A percentile compares a stretch with the other conserved stretches of the same genome.
phyloP scores from a whole-genome alignment of 2,888 invertebrate genomes.

The Neria commutata region DNA sequence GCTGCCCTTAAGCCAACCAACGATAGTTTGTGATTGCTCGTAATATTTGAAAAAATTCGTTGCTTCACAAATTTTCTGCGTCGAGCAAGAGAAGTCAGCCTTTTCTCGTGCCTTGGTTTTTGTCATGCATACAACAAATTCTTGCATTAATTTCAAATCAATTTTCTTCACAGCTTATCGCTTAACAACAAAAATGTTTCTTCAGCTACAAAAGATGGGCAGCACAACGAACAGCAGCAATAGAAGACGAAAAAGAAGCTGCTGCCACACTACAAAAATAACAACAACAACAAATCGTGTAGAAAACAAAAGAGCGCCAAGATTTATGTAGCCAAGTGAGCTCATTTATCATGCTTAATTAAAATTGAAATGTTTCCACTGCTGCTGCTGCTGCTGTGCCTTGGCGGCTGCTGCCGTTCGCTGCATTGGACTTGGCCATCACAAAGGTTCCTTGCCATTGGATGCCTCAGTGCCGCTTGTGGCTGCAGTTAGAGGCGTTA shows the following conservation, averaged over 20 bases:
- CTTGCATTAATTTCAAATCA: constrained; percentile 61
- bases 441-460: neutral
- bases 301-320: constrained; percentile 18
- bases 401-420: neutral
- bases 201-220: constrained; percentile 11
- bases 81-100: too few species aligned
- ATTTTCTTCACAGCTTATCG: constrained; percentile 59
- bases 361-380: constrained; percentile 53
- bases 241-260: constrained; percentile 15
- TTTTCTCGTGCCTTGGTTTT: too few species aligned
- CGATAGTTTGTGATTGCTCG: too few species aligned
- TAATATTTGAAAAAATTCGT: too few species aligned
- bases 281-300: neutral
- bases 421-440: too few species aligned
- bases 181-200: constrained; percentile 29
- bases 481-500: constrained; percentile 16
- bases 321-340: constrained; percentile 56
- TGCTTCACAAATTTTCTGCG: too few species aligned
- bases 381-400: constrained; percentile 7
- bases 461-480: constrained; percentile 25
- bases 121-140: constrained; percentile 50
- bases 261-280: neutral
- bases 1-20: too few species aligned
- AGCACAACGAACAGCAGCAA: constrained; percentile 5
- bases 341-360: constrained; percentile 60